Conservation (phyloP, 2,888 invertebrate species). For the Bruchidius siliquastri region DNA sequence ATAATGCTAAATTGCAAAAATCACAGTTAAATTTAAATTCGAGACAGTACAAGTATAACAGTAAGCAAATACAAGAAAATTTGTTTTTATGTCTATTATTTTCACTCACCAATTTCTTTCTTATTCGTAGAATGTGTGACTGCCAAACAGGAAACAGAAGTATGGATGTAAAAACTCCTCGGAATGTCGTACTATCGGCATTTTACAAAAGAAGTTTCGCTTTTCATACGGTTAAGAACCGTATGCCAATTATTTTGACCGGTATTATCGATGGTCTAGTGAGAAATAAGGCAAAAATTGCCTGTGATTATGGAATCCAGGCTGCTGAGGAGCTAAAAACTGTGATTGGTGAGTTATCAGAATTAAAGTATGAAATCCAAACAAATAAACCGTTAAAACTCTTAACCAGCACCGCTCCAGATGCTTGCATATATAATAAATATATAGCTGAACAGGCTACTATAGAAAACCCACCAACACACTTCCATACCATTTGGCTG, state of each 20-base stretch:
- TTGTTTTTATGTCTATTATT: neutral
- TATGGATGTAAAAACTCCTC: conserved; percentile 52
- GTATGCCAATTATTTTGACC: conserved; percentile 84
- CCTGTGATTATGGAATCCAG: conserved; percentile 59
- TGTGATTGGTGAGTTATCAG: conserved; percentile 70
- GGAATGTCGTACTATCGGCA: conserved; percentile 56
- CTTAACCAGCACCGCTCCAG: conserved; percentile 50
- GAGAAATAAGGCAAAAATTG: conserved; percentile 61
- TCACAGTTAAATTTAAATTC: too few relatives aligned
- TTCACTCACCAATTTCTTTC: neutral
- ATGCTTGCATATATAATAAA: conserved; percentile 67
- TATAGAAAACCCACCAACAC: conserved; percentile 42
- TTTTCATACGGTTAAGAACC: conserved; percentile 75
- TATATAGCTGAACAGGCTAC: conserved; percentile 52
- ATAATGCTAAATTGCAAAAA: too few relatives aligned
- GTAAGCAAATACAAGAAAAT: neutral
- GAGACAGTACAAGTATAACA: neutral
- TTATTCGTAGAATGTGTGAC: conserved; percentile 12
- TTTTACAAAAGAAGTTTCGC: conserved; percentile 77
- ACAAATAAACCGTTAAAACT: conserved; percentile 77
- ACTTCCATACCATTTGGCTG: conserved; percentile 81
- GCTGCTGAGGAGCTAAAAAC: conserved; percentile 66
- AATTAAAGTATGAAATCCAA: conserved; percentile 83
- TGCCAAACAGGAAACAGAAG: conserved; percentile 17
- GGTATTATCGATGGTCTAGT: conserved; percentile 78